A percentile compares a stretch with the other conserved stretches of the same genome.
Evolutionary conservation across 2,888 invertebrate species (phyloP).

Genomic region (Stenodema calcarata): DNA sequence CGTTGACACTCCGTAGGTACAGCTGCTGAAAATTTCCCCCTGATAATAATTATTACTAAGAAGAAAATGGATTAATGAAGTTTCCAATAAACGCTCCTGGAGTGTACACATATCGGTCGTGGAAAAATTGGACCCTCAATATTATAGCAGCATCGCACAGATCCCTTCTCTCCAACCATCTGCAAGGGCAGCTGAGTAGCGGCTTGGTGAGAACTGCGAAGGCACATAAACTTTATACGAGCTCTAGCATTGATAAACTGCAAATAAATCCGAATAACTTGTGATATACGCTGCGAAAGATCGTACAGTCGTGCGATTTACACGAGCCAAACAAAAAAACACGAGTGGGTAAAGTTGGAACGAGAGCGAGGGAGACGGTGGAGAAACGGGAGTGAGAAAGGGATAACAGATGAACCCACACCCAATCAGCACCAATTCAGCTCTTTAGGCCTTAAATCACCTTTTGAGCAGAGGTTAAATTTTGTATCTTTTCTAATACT

Average conservation of each 20-base stretch:
- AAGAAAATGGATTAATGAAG: too few relatives aligned
- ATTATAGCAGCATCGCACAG: too few relatives aligned
- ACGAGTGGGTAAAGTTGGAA: not conserved
- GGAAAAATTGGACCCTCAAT: too few relatives aligned
- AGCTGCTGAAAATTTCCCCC: too few relatives aligned
- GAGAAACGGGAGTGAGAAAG: not conserved
- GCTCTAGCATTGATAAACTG: not conserved
- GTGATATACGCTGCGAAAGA: not conserved
- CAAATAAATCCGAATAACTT: not conserved
- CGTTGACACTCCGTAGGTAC: too few relatives aligned
- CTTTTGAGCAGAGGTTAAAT: conserved; percentile 31
- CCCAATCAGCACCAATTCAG: conserved; percentile 43
- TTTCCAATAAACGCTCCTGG: too few relatives aligned
- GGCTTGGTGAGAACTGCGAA: not conserved
- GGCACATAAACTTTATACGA: not conserved
- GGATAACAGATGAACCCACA: conserved; percentile 13
- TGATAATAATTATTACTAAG: too few relatives aligned
- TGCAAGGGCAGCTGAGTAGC: not conserved
- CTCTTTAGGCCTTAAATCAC: conserved; percentile 31
- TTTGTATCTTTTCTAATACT: conserved; percentile 42
- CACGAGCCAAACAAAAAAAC: not conserved
- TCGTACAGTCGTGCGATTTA: not conserved
- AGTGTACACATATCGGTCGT: too few relatives aligned
- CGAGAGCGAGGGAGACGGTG: not conserved
- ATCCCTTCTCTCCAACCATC: not conserved